Evolutionary conservation across 2,797 vertebrate genomes (phyloP).

Genomic region (Ptychadena robeensis): DNA sequence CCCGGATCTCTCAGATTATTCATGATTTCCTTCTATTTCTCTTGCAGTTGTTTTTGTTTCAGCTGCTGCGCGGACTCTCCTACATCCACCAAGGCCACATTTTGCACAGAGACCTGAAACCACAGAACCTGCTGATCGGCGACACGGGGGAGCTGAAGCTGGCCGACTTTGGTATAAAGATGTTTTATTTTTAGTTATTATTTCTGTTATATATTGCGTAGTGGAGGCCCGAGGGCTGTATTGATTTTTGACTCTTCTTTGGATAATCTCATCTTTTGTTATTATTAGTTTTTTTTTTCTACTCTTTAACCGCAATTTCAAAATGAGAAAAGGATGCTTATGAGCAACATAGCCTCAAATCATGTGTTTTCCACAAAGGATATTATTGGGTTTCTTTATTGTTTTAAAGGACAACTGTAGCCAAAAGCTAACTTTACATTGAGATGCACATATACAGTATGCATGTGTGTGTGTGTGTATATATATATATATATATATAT

Average conservation of each 20-base stretch:
- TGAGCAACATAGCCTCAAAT: neutral
- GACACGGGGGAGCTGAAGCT: slow-evolving; percentile 97
- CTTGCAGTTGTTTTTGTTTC: slow-evolving; percentile 93
- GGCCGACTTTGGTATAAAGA: slow-evolving; percentile 92
- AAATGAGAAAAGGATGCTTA: neutral
- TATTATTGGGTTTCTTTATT: neutral
- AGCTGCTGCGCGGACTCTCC: slow-evolving; percentile 93
- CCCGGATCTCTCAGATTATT: too few species aligned
- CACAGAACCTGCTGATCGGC: slow-evolving; percentile 97
- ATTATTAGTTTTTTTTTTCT: slow-evolving; percentile 68
- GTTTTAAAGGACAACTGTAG: neutral
- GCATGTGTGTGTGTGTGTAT: too few species aligned
- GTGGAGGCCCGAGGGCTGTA: slow-evolving; percentile 74
- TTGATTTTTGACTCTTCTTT: slow-evolving; percentile 69
- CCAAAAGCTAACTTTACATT: neutral
- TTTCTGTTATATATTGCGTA: slow-evolving; percentile 73
- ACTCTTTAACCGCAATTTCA: slow-evolving; percentile 29
- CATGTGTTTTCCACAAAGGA: neutral
- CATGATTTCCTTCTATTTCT: slow-evolving; percentile 59
- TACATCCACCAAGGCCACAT: slow-evolving; percentile 98
- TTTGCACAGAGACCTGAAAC: slow-evolving; percentile 96
- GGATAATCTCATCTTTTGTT: slow-evolving; percentile 68
- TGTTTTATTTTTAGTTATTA: slow-evolving; percentile 75
- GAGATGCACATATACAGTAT: too few species aligned
- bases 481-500: too few species aligned